Evolutionary conservation across 2,888 invertebrate species (phyloP), one percentile per base, ranked within the genome.

Genomic region (Meghimatium bilineatum): DNA sequence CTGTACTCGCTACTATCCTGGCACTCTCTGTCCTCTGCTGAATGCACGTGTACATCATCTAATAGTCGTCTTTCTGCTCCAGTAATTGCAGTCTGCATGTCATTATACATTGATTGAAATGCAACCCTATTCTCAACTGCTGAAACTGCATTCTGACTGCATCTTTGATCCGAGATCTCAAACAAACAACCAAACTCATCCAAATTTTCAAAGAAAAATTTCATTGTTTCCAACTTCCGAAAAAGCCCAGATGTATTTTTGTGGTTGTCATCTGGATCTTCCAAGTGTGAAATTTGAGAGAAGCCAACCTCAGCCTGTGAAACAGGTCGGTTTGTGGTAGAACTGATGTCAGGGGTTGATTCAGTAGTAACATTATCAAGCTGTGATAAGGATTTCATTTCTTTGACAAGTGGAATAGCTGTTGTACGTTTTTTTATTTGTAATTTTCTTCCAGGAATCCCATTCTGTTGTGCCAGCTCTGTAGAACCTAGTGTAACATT

Each of bases 201-300:
- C 32, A 80, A 52, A 56, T 80, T 80, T 36, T 80, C 72, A 72
- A 80, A 80, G 72, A 80, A 72, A 38, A 72, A 26, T 60, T n/a
- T 80, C 63, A 80, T 80, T 1, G 56, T 52, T 29, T 80, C 74
- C 52, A 80, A 44, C 44, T 72, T 72, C 29, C 44, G 34, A 26
- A 34, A 32, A 44, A 72, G 29, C 17, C 72, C 29, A n/a, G 20
- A 0, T 20, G 71, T 14, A 17, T 36, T 17, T n/a, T 56, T n/a
- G 12, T 34, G 20, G 32, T 44, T 36, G 71, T 56, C 1, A 60
- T 6, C 26, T 38, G 36, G 72, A 17, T 1, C n/a, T 20, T 1
- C 29, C 29, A 67, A 29, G 20, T 74, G 20, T 32, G 2, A 6
- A 2, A 23, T 20, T 32, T 44, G n/a, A 72, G 72, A 29, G 3